phyloP scores from a whole-genome alignment of 2,113 vertebrate species.

The Esox niger region DNA sequence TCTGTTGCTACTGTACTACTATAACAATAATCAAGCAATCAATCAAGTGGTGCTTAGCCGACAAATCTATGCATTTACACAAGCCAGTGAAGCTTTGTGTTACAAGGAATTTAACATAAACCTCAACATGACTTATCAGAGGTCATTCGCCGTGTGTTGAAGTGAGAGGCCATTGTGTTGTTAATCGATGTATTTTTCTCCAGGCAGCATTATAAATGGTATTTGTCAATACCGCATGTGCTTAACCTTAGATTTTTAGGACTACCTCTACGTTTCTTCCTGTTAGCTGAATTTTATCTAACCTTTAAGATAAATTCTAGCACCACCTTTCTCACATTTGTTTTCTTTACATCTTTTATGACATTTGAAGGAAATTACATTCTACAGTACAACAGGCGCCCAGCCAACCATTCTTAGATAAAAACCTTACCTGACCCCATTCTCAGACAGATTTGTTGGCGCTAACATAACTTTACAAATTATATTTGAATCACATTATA shows the following conservation, averaged over 20 bases:
- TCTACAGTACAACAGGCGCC: background rate
- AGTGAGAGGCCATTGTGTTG: too few relatives aligned
- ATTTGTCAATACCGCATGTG: conserved; percentile 8
- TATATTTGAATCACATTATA: background rate
- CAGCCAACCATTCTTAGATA: background rate
- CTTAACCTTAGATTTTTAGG: conserved; percentile 14
- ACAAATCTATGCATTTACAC: too few relatives aligned
- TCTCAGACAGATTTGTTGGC: background rate
- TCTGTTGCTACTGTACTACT: too few relatives aligned
- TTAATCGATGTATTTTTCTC: background rate
- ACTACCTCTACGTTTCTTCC: conserved; percentile 4
- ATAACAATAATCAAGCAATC: too few relatives aligned
- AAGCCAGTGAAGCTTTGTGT: too few relatives aligned
- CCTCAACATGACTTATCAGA: too few relatives aligned
- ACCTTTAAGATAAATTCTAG: conserved; percentile 9
- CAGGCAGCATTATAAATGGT: background rate
- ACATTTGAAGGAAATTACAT: conserved; percentile 19
- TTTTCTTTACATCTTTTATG: conserved; percentile 16
- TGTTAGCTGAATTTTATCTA: background rate
- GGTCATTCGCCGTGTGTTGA: too few relatives aligned
- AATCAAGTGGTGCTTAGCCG: too few relatives aligned
- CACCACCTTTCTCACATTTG: conserved; percentile 7
- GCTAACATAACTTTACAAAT: background rate
- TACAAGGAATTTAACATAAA: too few relatives aligned
- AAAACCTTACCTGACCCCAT: background rate